phyloP scores from a whole-genome alignment of 2,888 invertebrate genomes.

The Diploptera punctata region DNA sequence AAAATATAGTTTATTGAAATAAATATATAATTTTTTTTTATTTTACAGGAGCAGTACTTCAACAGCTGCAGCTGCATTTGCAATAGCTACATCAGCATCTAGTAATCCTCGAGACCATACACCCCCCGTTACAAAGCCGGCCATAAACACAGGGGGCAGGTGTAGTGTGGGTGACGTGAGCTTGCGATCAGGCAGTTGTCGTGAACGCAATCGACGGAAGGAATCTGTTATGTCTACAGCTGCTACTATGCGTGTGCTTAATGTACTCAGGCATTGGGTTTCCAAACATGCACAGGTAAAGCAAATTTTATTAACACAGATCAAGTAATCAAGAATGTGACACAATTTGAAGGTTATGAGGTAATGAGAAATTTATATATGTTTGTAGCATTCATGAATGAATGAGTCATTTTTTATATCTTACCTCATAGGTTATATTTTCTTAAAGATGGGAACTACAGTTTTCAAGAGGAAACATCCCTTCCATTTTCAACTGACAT shows the following conservation, averaged over 20 bases:
- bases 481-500: too few species aligned
- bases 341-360: too few species aligned
- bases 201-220: constrained; percentile 63
- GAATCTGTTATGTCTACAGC: constrained; percentile 88
- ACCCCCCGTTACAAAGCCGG: constrained; percentile 44
- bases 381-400: too few species aligned
- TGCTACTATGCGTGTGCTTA: constrained; percentile 92
- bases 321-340: too few species aligned
- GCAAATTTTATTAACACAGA: too few species aligned
- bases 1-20: too few species aligned
- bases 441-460: too few species aligned
- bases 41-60: constrained; percentile 80
- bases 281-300: constrained; percentile 81
- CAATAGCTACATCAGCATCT: constrained; percentile 88
- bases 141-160: constrained; percentile 45
- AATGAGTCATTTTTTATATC: too few species aligned
- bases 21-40: too few species aligned
- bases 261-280: constrained; percentile 90
- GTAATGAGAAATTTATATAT: too few species aligned
- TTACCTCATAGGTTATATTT: too few species aligned
- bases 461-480: too few species aligned
- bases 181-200: constrained; percentile 52
- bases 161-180: constrained; percentile 49
- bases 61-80: constrained; percentile 88
- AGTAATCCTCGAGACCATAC: constrained; percentile 78